phyloP scores from a whole-genome alignment of 2,113 vertebrate species.

The Spea multiplicata region DNA sequence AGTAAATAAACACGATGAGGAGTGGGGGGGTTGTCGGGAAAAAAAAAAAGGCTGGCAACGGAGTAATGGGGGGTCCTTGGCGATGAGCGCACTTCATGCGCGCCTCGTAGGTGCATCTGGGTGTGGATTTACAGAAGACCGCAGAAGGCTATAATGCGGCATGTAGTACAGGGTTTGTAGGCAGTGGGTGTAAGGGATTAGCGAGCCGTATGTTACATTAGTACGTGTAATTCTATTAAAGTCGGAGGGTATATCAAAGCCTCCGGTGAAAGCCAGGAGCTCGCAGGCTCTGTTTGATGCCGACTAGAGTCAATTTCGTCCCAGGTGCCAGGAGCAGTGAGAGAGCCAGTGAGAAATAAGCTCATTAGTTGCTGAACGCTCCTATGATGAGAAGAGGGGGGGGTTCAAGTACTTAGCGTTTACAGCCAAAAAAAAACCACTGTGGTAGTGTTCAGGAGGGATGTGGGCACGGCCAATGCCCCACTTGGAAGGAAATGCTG shows the following conservation, averaged over 20 bases:
- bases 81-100: slow-evolving; percentile 20
- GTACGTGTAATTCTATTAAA: slow-evolving; percentile 62
- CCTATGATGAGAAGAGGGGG: slow-evolving; percentile 56
- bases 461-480: slow-evolving; percentile 2
- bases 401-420: slow-evolving; percentile 24
- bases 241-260: slow-evolving; percentile 57
- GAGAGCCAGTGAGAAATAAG: slow-evolving; percentile 69
- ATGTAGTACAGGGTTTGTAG: slow-evolving; percentile 27
- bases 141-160: slow-evolving; percentile 25
- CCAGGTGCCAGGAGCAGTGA: slow-evolving; percentile 70
- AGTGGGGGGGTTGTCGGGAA: slow-evolving; percentile 5
- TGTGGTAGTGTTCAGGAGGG: background rate
- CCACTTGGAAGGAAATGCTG: background rate
- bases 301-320: slow-evolving; percentile 74
- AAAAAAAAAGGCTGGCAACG: background rate
- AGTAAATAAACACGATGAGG: slow-evolving; percentile 43
- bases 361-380: slow-evolving; percentile 68
- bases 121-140: slow-evolving; percentile 37
- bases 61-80: slow-evolving; percentile 14
- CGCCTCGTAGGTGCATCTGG: slow-evolving; percentile 29
- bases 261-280: slow-evolving; percentile 56
- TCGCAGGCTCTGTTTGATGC: slow-evolving; percentile 69
- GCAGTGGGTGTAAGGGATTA: slow-evolving; percentile 57
- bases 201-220: slow-evolving; percentile 55
- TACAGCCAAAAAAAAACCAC: slow-evolving; percentile 10